Base-by-base conservation (phyloP, 2,113 vertebrate species). In the Sphaerodactylus townsendi region DNA sequence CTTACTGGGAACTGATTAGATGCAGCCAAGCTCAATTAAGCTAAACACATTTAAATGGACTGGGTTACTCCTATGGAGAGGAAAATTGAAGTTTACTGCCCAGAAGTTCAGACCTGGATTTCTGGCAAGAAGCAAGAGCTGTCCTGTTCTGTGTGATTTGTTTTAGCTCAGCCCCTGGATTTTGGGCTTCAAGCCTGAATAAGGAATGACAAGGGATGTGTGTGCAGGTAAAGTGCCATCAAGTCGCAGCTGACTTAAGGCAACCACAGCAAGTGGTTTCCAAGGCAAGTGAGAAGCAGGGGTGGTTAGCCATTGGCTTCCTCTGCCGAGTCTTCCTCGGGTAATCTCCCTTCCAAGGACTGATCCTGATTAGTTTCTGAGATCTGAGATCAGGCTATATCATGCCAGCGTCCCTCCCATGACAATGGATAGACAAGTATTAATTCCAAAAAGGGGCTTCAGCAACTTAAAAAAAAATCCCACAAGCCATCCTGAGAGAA, bases 11-110 rank as follows among this genome's bases (percentile, higher is more conserved):
- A 37, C 48, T 59, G 64, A 77, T 84, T 70, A 84, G 74, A 77
- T 77, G 37, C 64, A 77, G 82, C 65, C 19, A 84, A 84, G 82
- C 74, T 77, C 74, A 84, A 59, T 84, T 84, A 84, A 77, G 48
- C 37, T 69, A 65, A 69, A 72, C 82, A 59, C 56, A 64, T 41
- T 84, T 77, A 77, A 84, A 84, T 84, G 73, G 65, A 76, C 82
- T 66, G 14, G 72, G 64, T 77, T 69, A 56, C 74, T 44, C 50
- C 74, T 74, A 70, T 50, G 68, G 73, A 69, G 74, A 41, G 73
- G 28, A 56, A 70, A n/a, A 70, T 56, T 70, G 59, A 77, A 70
- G 35, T 84, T 84, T 77, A 77, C 65, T 77, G 82, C 17, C 79
- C 74, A 59, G 28, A 84, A 69, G 48, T 77, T 77, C 76, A 77